Percentiles rank a stretch among this genome's conserved stretches.
Conservation (phyloP, 2,113 vertebrate genomes). For the Ursus arctos region DNA sequence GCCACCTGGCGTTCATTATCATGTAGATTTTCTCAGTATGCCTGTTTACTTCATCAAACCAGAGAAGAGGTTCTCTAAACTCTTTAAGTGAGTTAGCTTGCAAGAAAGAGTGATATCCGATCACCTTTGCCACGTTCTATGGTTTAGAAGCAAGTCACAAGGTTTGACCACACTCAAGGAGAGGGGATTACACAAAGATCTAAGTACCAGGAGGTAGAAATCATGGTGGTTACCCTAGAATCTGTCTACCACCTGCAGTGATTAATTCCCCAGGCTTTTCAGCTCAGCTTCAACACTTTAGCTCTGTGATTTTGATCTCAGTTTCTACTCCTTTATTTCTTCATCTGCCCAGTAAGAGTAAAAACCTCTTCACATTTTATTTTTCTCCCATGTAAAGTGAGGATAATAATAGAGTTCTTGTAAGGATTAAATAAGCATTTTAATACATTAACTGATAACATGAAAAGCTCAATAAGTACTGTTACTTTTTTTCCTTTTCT, state of each 20-base stretch:
- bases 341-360: background rate
- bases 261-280: slow-evolving; percentile 21
- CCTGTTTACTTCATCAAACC: background rate
- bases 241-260: background rate
- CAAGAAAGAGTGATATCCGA: background rate
- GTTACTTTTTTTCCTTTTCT: slow-evolving; percentile 45
- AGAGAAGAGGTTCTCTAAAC: background rate
- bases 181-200: background rate
- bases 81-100: background rate
- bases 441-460: background rate
- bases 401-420: background rate
- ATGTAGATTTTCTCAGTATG: background rate
- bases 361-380: background rate
- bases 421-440: slow-evolving; percentile 10
- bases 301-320: background rate
- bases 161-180: background rate
- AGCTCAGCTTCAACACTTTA: background rate
- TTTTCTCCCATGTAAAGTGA: slow-evolving; percentile 50
- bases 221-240: background rate
- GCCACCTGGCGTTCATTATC: background rate
- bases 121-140: background rate
- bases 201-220: background rate
- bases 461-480: background rate
- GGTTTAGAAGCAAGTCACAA: slow-evolving; percentile 33
- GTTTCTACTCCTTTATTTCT: slow-evolving; percentile 18